A percentile compares a stretch with the other conserved stretches of the same genome.
These are phyloP conservation scores for Onychomys arenicola DNA, from an alignment of 2,797 vertebrate species.

Conservation along the genomic window DNA sequence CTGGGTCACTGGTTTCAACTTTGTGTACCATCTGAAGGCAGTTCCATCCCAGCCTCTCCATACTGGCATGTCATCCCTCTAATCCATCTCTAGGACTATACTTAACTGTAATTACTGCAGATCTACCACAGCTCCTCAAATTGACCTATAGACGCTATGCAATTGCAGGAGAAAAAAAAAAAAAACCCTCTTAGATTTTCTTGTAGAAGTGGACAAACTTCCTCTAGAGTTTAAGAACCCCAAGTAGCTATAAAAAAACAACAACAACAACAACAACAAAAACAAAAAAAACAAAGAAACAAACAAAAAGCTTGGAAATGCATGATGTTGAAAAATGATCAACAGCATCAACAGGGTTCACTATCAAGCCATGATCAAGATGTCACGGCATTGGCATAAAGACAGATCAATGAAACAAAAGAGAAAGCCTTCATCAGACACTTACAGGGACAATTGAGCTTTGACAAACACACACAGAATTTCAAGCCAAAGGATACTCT, in stretches of 20 bases:
- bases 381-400: neutral
- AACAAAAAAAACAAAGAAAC: no score
- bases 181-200: neutral
- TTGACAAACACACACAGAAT: neutral
- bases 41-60: neutral
- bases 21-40: neutral
- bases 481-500: neutral
- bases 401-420: constrained; percentile 6
- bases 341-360: neutral
- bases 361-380: neutral
- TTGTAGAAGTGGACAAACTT: neutral
- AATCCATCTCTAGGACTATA: neutral
- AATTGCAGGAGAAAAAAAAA: neutral
- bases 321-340: neutral
- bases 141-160: neutral
- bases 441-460: neutral
- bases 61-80: neutral
- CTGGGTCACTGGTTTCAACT: neutral
- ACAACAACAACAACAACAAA: no score
- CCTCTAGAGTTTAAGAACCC: constrained; percentile 30
- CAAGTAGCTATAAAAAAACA: neutral
- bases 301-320: neutral
- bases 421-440: neutral
- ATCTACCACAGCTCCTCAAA: neutral
- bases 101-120: neutral